Evolutionary conservation across 2,113 vertebrate genomes (phyloP), one percentile per base, ranked within the genome.

Genomic region (Pithys albifrons): DNA sequence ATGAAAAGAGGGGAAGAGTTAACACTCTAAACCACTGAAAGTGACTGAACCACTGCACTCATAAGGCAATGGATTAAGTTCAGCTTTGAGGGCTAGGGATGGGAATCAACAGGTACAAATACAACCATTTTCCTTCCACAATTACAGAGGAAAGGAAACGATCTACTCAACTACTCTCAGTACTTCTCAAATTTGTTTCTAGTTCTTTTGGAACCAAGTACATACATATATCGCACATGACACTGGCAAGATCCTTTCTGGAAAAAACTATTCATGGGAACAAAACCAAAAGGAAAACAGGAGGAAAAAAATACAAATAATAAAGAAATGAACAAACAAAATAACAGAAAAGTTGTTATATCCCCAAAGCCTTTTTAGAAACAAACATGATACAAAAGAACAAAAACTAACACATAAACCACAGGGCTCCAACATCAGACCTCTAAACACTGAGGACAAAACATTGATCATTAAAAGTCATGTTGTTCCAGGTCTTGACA

Each of bases 371-470:
- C 81, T 93, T 95, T 95, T 97, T 92, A 97, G 76, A 97, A 98
- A 98, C 92, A 97, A 97, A 98, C 97, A 98, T 97, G 97, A 98
- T 97, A 97, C 94, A 95, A 94, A 92, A 91, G 57, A 96, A 93
- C 55, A 74, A 95, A 96, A 95, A 84, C 45, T 81, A 94, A 94
- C 94, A 95, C 69, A 94, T 55, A 95, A 93, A 96, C 96, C 96
- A 96, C 58, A 97, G 96, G 96, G 89, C 92, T 98, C 96, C 95
- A 96, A 97, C 94, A 95, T 96, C 90, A 97, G 97, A 97, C 97
- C 96, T 97, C 97, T 95, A 97, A 97, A 98, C 98, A 97, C 35
- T 57, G 75, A 98, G 96, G 98, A 98, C 98, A 98, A 98, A 97
- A 97, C 94, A 98, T 23, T 97, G 97, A 98, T 96, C 95, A 96